phyloP scores from a whole-genome alignment of 2,113 vertebrate species.

The Paracanthobrama guichenoti region DNA sequence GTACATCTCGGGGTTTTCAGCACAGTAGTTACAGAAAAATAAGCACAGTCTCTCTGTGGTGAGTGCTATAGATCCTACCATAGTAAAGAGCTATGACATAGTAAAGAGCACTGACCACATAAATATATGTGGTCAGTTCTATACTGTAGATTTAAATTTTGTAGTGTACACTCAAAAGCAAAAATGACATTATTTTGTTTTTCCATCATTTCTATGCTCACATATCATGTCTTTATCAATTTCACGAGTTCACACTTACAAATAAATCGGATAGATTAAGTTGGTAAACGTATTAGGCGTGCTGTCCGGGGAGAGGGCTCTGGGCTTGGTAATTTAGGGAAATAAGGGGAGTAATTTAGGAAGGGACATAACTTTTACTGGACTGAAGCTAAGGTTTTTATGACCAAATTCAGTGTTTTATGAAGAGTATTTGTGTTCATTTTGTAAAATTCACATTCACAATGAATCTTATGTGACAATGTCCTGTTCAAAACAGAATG shows the following conservation, averaged over 20 bases:
- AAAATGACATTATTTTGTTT: neutral
- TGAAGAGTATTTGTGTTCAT: too few species aligned
- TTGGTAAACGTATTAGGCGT: too few species aligned
- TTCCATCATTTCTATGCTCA: neutral
- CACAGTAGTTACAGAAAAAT: neutral
- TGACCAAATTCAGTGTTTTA: too few species aligned
- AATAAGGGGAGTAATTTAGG: too few species aligned
- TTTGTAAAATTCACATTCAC: neutral
- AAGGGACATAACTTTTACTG: too few species aligned
- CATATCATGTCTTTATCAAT: neutral
- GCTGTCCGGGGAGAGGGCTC: too few species aligned
- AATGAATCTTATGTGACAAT: neutral
- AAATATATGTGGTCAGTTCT: neutral
- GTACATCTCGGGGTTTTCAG: neutral
- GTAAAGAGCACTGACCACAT: neutral
- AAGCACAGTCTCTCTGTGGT: neutral
- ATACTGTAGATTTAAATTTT: neutral
- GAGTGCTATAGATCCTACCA: neutral
- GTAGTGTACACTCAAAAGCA: neutral
- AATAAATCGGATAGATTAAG: too few species aligned
- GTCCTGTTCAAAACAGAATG: neutral
- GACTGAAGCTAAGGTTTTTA: too few species aligned
- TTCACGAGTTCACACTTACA: too few species aligned
- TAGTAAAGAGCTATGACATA: neutral
- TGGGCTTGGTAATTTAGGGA: too few species aligned